Percentiles rank a stretch among this genome's conserved stretches.
Conservation (phyloP, 2,113 vertebrate genomes). For the Rhynchomys soricoides region DNA sequence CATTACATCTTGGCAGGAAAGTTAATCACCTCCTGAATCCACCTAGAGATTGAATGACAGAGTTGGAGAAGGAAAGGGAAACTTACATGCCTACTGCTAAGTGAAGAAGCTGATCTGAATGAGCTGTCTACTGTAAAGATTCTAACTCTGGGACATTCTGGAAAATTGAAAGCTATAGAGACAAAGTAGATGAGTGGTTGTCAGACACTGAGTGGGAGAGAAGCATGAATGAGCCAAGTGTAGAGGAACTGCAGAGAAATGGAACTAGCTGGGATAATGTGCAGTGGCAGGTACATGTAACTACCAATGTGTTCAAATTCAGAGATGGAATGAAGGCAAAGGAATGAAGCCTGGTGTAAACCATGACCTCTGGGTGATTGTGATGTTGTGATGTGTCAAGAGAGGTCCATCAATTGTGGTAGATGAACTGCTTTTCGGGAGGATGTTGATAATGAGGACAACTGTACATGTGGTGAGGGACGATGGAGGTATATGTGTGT, state of each 20-base stretch:
- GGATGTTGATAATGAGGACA: not conserved
- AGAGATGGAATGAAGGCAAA: no score
- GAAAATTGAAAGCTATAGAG: not conserved
- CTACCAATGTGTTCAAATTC: not conserved
- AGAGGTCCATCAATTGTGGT: not conserved
- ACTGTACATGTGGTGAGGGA: not conserved
- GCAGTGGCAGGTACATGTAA: no score
- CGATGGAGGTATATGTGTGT: not conserved
- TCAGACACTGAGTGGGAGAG: not conserved
- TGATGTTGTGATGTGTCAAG: not conserved
- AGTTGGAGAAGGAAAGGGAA: not conserved
- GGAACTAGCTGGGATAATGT: rapidly evolving
- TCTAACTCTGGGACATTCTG: not conserved
- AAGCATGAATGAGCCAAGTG: not conserved
- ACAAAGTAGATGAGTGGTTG: not conserved
- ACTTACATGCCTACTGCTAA: not conserved
- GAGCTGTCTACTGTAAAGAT: not conserved
- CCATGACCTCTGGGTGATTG: not conserved
- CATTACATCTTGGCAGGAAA: conserved; percentile 22
- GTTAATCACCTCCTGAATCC: conserved; percentile 18
- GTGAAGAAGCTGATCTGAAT: not conserved
- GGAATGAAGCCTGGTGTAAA: not conserved
- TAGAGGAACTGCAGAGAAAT: not conserved
- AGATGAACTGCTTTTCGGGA: not conserved
- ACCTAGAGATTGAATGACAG: not conserved